Evolutionary conservation across 2,797 vertebrate genomes (phyloP), one percentile per base, ranked within the genome.

Genomic region (Rhinatrema bivittatum): DNA sequence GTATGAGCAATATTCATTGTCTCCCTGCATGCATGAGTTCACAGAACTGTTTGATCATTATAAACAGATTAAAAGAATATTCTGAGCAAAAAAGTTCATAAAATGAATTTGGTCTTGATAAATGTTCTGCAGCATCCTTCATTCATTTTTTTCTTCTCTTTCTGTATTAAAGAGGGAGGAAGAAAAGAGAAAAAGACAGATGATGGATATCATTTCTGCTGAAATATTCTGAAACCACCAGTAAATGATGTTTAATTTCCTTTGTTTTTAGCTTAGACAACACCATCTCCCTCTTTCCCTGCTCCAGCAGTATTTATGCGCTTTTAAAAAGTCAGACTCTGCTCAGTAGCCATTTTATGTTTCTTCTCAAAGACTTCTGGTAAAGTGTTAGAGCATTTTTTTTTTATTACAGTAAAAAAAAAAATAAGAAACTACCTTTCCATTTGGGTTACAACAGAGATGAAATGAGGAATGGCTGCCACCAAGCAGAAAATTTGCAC

Each of bases 401-500:
- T 69, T 78, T 85, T 77, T 85, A 79, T 53, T 75, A n/a, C n/a
- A n/a, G n/a, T n/a, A n/a, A n/a, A n/a, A n/a, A n/a, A n/a, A 76
- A 76, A 82, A 69, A 79, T 78, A 81, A 82, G 84, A 85, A 90
- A 87, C 76, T 85, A 85, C 76, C 82, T 89, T 85, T 88, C 86
- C 81, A 78, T 87, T 81, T 77, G 83, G 83, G 76, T 75, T 77
- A 82, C 80, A 84, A 90, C 84, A 85, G 84, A 92, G 74, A 82
- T 87, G 84, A 91, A 91, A 91, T 91, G 84, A 92, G 87, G 79
- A 93, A 94, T 88, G 84, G 81, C 90, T 85, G 88, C 90, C 89
- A 90, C 87, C 87, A 90, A 91, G 92, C 91, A 93, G 90, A 95
- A 95, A 94, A 97, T 96, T 84, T 91, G 89, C 88, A 93, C 88